Base-by-base conservation (phyloP, 2,888 invertebrate species). In the Chironomus tentans region DNA sequence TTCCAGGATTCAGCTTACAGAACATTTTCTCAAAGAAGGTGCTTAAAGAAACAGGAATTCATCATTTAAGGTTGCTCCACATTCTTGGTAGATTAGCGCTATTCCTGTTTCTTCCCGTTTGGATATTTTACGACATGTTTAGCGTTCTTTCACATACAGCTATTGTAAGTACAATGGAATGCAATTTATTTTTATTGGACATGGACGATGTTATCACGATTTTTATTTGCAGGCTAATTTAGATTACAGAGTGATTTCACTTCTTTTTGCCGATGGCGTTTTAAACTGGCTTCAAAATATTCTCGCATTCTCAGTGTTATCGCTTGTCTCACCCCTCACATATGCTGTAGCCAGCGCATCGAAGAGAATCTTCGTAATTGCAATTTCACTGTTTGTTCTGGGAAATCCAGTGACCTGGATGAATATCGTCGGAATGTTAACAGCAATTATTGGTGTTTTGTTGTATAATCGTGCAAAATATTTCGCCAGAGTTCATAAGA, bases 301-400 rank as follows among this genome's bases (percentile, higher is more conserved):
- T 80, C 90, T 96, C 74, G 98, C 98, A 0, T 98, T 98, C 85
- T 94, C 94, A 79, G 92, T 98, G 76, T 87, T 98, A 79, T 93
- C 94, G 75, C 85, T 93, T 78, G 94, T 98, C 56, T 91, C 96
- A n/a, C 96, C 98, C 61, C 87, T 98, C 47, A 94, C 95, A 0
- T 98, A 98, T 84, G 96, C 97, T 0, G 97, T 98, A 76, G 96
- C 96, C 74, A 97, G 94, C 84, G 94, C 95, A 28, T 95, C 96
- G 75, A 98, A 98, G 85, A 87, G 97, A 80, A 94, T 96, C 79
- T 93, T 91, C 79, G 94, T 98, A 76, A 97, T 98, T 82, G 91
- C 88, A 12, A 91, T 93, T 47, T 97, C 97, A 69, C 86, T 98
- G 79, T 84, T 97, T 78, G 87, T 95, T 80, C 86, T 98, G 79